Evolutionary conservation across 30 jellyfish, hydroid and myxozoan species (phyloP), one percentile per base, ranked within the genome.

Genomic region (Sanderia malayensis): DNA sequence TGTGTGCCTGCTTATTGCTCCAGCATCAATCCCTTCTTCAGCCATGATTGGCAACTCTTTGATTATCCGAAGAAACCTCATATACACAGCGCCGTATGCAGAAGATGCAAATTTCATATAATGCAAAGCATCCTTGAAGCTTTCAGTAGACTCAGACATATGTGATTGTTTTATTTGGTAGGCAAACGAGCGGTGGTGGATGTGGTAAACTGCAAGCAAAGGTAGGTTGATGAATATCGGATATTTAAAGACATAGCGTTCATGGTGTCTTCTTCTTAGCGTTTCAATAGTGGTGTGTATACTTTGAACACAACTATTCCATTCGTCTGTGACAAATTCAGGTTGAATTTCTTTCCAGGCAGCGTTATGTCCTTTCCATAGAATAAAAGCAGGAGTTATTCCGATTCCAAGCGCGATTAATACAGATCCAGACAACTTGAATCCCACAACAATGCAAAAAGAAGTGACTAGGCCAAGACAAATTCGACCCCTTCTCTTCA

Each of bases 331-430:
- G 26, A 61, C 13, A 44, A 75, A 75, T 20, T 75, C 87, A 13
- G 87, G 87, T 44, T 75, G 87, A 1, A 75, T 66, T 21, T 75
- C 87, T 26, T 23, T 60, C 87, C 87, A 75, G 4, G 87, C 87
- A 25, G 58, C 87, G 17, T 60, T 75, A 47, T 75, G 67, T n/a
- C 79, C 79, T 44, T 26, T 58, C 87, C 87, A 75, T 28, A 75
- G 62, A 28, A 74, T 69, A 8, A 75, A 7, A 1, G 79, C 87
- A 25, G 87, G 87, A 24, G 61, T 20, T 33, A 75, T 53, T 22
- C 87, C 67, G 13, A 74, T 44, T 20, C 31, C 70, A 24, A 75
- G 23, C 1, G 76, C 87, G 3, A 76, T 62, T 2, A 76, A 15
- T 1, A 61, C 25, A 26, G 87, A 76, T 25, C 80, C 80, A 27